A percentile compares a stretch with the other conserved stretches of the same genome.
Evolutionary conservation across 2,888 invertebrate genomes (phyloP).

Genomic region (Phyto melanocephala): DNA sequence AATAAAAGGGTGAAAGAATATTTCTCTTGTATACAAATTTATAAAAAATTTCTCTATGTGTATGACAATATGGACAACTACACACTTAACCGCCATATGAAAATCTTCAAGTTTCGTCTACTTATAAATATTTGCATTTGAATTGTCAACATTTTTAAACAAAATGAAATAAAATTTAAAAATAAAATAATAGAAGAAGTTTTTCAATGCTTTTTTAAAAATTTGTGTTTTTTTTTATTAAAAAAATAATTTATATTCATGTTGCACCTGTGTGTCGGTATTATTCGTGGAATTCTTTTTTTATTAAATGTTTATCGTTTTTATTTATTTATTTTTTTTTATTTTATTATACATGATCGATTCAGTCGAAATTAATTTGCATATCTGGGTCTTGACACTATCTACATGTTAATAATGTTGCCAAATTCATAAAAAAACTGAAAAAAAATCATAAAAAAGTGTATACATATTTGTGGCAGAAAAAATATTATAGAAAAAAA

Average conservation of each 20-base stretch:
- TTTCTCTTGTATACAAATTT: too few species aligned
- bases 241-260: slow-evolving; percentile 63
- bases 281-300: slow-evolving; percentile 65
- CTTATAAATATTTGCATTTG: slow-evolving; percentile 49
- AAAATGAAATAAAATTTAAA: not conserved
- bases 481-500: not conserved
- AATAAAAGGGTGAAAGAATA: too few species aligned
- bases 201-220: slow-evolving; percentile 18
- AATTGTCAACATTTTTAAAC: slow-evolving; percentile 40
- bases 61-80: not conserved
- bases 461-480: not conserved
- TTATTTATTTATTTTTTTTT: slow-evolving; percentile 49
- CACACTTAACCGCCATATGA: not conserved
- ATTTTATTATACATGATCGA: slow-evolving; percentile 55
- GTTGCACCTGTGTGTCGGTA: slow-evolving; percentile 65
- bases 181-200: slow-evolving; percentile 16
- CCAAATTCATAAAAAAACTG: slow-evolving; percentile 49
- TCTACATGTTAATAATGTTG: slow-evolving; percentile 71
- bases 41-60: slow-evolving; percentile 20
- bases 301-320: slow-evolving; percentile 52
- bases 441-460: not conserved
- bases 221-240: slow-evolving; percentile 34
- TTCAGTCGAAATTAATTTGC: slow-evolving; percentile 72
- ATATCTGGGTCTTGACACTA: slow-evolving; percentile 75
- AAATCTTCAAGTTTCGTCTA: slow-evolving; percentile 20